phyloP scores from a whole-genome alignment of 2,797 vertebrate genomes.

The Huso huso region DNA sequence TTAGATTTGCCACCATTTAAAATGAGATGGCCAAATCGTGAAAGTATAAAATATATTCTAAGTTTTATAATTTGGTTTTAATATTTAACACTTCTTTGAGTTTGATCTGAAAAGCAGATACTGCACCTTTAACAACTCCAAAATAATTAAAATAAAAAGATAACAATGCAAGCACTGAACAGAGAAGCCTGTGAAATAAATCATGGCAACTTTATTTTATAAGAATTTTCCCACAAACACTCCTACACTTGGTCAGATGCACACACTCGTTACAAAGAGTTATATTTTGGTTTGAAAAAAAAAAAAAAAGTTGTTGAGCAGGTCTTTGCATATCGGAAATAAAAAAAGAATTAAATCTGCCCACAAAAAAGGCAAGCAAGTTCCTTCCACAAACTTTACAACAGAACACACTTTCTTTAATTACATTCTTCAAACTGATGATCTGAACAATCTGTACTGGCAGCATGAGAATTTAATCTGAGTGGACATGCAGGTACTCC shows the following conservation, averaged over 20 bases:
- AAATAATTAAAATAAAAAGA: constrained; percentile 2
- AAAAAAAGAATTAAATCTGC: not conserved
- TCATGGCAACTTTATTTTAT: constrained; percentile 3
- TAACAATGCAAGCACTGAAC: constrained; percentile 12
- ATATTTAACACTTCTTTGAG: not conserved
- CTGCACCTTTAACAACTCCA: not conserved
- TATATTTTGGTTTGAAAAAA: constrained; percentile 3
- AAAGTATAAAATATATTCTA: not conserved
- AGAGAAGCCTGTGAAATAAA: constrained; percentile 10
- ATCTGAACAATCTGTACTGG: too few species aligned
- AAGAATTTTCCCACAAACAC: not conserved
- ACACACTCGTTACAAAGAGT: not conserved
- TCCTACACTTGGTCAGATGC: not conserved
- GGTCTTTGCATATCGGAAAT: constrained; percentile 9
- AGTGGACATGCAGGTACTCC: constrained; percentile 17
- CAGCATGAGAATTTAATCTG: not conserved
- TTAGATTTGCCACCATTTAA: not conserved
- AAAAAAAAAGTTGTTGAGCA: not conserved
- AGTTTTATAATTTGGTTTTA: not conserved
- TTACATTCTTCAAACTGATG: too few species aligned
- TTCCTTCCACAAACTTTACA: constrained; percentile 3
- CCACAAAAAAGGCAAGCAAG: not conserved
- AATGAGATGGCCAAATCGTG: not conserved
- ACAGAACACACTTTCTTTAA: not conserved
- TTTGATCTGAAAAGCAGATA: constrained; percentile 1